Evolutionary conservation across 2,888 invertebrate genomes (phyloP).

Genomic region (Microchrysa polita): DNA sequence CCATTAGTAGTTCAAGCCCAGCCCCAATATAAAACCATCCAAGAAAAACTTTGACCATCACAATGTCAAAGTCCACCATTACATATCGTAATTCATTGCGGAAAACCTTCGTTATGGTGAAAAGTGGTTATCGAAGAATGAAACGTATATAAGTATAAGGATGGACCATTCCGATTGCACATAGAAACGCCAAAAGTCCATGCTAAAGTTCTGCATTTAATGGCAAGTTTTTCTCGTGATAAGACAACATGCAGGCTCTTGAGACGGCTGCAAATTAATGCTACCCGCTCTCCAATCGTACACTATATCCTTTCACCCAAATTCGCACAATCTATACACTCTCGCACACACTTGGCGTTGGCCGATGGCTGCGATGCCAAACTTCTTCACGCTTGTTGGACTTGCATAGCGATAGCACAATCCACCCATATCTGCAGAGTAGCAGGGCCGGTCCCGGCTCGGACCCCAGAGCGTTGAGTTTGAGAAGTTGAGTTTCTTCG

Average conservation of each 20-base stretch:
- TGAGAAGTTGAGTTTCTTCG: conserved; percentile 34
- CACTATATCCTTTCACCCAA: background rate
- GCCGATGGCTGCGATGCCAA: background rate
- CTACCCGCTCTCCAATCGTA: conserved; percentile 19
- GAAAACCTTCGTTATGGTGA: conserved; percentile 15
- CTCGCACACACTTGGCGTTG: background rate
- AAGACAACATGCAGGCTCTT: conserved; percentile 40
- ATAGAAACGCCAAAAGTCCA: conserved; percentile 37
- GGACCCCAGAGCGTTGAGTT: background rate
- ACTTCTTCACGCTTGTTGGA: conserved; percentile 29
- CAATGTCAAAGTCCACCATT: conserved; percentile 10
- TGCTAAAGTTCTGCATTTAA: conserved; percentile 44
- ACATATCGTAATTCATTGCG: conserved; percentile 38
- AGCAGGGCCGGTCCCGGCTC: background rate
- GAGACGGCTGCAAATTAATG: conserved; percentile 45
- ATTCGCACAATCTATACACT: conserved; percentile 20
- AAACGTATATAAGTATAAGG: conserved; percentile 24
- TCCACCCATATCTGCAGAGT: too few species aligned
- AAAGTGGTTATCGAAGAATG: conserved; percentile 33
- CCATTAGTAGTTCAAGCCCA: too few species aligned
- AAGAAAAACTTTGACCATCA: conserved; percentile 7
- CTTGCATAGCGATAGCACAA: too few species aligned
- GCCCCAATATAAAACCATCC: background rate
- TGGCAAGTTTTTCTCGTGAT: conserved; percentile 43
- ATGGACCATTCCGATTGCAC: conserved; percentile 32